Evolutionary conservation across 2,797 vertebrate species (phyloP).

Genomic region (Onychomys leucogaster): DNA sequence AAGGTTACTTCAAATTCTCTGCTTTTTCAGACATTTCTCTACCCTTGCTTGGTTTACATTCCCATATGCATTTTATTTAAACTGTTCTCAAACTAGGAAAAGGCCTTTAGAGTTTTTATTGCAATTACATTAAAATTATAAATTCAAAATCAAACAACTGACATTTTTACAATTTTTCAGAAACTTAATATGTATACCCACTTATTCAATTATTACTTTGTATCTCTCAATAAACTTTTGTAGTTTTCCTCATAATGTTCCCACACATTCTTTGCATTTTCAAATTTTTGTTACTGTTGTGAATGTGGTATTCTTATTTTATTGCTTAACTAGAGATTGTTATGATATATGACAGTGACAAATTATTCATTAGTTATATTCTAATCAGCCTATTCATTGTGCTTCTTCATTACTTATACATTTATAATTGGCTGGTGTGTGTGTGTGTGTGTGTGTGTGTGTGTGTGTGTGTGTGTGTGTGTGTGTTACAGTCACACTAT

Average conservation of each 20-base stretch:
- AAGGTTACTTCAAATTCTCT: neutral
- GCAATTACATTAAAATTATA: conserved; percentile 53
- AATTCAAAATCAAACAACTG: conserved; percentile 57
- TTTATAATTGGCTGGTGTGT: neutral
- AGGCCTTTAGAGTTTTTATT: conserved; percentile 57
- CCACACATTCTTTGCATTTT: conserved; percentile 16
- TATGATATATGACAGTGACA: conserved; percentile 1
- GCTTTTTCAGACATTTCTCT: neutral
- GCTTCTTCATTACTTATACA: neutral
- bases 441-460: neutral
- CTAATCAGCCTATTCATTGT: conserved; percentile 35
- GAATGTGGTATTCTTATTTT: conserved; percentile 33
- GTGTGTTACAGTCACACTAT: neutral
- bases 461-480: neutral
- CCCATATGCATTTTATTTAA: conserved; percentile 57
- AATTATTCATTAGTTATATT: conserved; percentile 36
- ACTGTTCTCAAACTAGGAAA: conserved; percentile 53
- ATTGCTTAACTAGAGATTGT: conserved; percentile 53
- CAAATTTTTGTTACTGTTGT: conserved; percentile 48
- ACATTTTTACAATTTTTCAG: conserved; percentile 57
- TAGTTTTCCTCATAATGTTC: conserved; percentile 11
- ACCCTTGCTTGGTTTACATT: neutral
- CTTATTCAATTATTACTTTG: conserved; percentile 48
- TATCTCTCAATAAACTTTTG: conserved; percentile 7
- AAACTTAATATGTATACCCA: conserved; percentile 22